Percentiles rank a stretch among this genome's conserved stretches.
phyloP scores from a whole-genome alignment of 2,888 invertebrate genomes.

The Halocaridina rubra region DNA sequence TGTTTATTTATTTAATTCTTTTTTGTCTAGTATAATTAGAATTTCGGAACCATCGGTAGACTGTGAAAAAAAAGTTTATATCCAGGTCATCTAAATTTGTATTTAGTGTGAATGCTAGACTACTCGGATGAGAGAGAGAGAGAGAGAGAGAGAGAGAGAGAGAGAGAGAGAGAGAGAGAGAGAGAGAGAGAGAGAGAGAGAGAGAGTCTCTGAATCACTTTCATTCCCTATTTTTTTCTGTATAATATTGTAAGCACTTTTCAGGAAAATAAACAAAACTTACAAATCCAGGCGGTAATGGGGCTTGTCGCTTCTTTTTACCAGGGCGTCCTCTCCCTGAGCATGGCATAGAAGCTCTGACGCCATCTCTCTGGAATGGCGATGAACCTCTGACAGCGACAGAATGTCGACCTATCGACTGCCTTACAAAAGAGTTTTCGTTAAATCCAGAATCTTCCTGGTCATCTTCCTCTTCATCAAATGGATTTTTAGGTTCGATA shows the following conservation, averaged over 20 bases:
- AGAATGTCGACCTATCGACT: too few relatives aligned
- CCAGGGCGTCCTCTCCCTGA: neutral
- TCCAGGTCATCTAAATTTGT: too few relatives aligned
- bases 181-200: neutral
- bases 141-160: neutral
- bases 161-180: neutral
- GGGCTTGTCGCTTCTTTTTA: neutral
- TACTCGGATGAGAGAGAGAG: neutral
- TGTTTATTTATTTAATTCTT: too few relatives aligned
- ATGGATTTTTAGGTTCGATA: neutral
- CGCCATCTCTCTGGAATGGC: neutral
- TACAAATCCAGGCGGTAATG: neutral
- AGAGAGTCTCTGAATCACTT: neutral
- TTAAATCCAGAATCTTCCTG: too few relatives aligned
- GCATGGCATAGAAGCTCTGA: neutral
- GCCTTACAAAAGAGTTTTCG: neutral
- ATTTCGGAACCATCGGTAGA: too few relatives aligned
- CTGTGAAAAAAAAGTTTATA: too few relatives aligned
- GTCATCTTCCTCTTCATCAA: neutral
- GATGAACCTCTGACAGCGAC: too few relatives aligned
- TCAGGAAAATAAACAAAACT: too few relatives aligned
- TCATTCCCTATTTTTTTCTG: too few relatives aligned
- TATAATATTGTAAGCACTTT: too few relatives aligned
- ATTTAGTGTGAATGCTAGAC: too few relatives aligned
- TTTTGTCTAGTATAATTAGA: too few relatives aligned